Percentiles rank a stretch among this genome's conserved stretches.
These are phyloP conservation scores for Spongilla lacustris DNA, from an alignment of 37 sponge, comb jelly and placozoan species.

Conservation along the genomic window DNA sequence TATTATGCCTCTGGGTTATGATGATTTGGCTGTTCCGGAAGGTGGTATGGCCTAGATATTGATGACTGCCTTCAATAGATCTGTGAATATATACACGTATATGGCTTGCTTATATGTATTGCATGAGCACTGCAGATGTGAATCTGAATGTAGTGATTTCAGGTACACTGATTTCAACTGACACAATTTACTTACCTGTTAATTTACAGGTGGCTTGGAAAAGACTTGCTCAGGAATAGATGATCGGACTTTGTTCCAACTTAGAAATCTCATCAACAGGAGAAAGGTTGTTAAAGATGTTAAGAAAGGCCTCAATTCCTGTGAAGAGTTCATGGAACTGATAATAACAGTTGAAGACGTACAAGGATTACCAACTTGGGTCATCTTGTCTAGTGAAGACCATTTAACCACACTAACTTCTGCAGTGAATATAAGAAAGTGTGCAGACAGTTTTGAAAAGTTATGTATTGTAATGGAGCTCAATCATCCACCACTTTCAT, in stretches of 20 bases:
- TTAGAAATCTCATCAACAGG: neutral
- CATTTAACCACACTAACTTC: neutral
- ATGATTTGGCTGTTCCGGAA: too few species aligned
- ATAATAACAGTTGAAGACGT: neutral
- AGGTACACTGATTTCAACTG: too few species aligned
- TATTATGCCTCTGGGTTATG: too few species aligned
- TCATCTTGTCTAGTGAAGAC: neutral
- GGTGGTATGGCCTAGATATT: neutral
- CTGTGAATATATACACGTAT: neutral
- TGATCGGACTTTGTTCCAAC: neutral
- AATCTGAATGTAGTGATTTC: too few species aligned
- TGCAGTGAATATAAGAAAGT: neutral
- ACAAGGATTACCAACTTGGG: neutral
- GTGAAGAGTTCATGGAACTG: constrained; percentile 1
- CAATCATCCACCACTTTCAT: neutral
- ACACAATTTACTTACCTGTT: neutral
- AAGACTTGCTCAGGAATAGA: neutral
- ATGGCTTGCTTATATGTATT: neutral
- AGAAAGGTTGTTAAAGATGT: neutral
- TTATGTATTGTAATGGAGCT: neutral
- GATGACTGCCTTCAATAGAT: neutral
- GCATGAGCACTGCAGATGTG: neutral
- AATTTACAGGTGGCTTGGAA: neutral
- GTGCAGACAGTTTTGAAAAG: neutral
- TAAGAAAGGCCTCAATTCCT: neutral